phyloP scores from a whole-genome alignment of 2,888 invertebrate genomes.

The Meteorus colon region DNA sequence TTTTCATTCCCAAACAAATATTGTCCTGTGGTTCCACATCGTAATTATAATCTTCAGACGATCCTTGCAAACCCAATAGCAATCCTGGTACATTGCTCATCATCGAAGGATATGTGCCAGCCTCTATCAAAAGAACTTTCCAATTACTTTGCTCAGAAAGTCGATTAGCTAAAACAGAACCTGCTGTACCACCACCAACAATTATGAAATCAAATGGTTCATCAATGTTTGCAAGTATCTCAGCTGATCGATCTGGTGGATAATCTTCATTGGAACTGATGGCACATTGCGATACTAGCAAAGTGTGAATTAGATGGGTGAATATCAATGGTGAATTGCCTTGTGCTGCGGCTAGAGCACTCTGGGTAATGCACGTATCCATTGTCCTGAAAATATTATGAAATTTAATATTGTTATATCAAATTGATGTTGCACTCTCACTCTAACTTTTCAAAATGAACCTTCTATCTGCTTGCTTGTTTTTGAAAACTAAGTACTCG shows the following conservation, averaged over 20 bases:
- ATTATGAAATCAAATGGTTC: slow-evolving; percentile 65
- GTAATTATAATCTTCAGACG: slow-evolving; percentile 74
- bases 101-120: slow-evolving; percentile 74
- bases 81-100: slow-evolving; percentile 73
- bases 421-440: too few relatives aligned
- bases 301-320: slow-evolving; percentile 76
- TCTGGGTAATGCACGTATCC: slow-evolving; percentile 58
- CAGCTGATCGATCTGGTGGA: slow-evolving; percentile 75
- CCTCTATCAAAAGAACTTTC: slow-evolving; percentile 75
- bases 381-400: slow-evolving; percentile 45
- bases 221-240: slow-evolving; percentile 61
- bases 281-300: slow-evolving; percentile 78
- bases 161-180: slow-evolving; percentile 75
- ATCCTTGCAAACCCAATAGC: slow-evolving; percentile 61
- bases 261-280: slow-evolving; percentile 76
- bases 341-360: slow-evolving; percentile 60
- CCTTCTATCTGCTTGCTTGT: too few relatives aligned
- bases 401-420: neutral
- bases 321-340: slow-evolving; percentile 74
- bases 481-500: too few relatives aligned
- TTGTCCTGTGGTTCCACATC: slow-evolving; percentile 72
- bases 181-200: slow-evolving; percentile 75
- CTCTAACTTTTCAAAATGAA: too few relatives aligned
- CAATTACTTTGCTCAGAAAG: slow-evolving; percentile 73
- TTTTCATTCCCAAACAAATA: slow-evolving; percentile 67